Evolutionary conservation across 2,113 vertebrate genomes (phyloP).

Genomic region (Eonycteris spelaea): DNA sequence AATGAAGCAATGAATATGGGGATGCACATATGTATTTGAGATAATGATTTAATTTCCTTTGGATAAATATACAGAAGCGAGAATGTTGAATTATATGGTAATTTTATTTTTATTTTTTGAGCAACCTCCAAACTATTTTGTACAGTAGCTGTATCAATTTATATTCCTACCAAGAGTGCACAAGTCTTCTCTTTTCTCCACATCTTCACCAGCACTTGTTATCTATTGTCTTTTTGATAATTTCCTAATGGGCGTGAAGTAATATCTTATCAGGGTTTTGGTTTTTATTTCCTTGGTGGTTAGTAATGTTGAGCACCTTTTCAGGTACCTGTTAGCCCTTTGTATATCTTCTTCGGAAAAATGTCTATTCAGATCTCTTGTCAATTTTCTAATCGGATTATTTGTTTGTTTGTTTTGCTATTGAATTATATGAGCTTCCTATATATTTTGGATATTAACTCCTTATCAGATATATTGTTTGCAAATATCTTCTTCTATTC

Average conservation of each 20-base stretch:
- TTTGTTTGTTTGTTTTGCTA: neutral
- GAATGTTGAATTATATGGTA: neutral
- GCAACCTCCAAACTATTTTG: neutral
- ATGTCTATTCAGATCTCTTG: neutral
- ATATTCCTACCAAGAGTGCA: neutral
- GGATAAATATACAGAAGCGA: neutral
- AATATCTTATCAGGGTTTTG: neutral
- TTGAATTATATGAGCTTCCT: neutral
- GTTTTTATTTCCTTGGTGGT: neutral
- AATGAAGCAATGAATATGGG: neutral
- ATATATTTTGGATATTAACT: neutral
- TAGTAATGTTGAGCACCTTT: neutral
- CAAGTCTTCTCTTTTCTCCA: neutral
- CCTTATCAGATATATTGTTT: neutral
- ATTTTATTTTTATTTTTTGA: neutral
- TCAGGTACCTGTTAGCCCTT: neutral
- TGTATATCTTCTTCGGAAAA: neutral
- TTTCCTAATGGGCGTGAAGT: neutral
- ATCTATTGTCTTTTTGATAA: neutral
- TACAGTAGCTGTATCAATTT: neutral
- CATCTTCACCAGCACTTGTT: neutral
- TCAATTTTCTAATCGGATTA: neutral
- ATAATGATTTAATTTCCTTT: neutral
- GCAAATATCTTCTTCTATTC: neutral
- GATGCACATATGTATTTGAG: neutral